phyloP scores from a whole-genome alignment of 2,113 vertebrate species.

The Nothocercus julius region DNA sequence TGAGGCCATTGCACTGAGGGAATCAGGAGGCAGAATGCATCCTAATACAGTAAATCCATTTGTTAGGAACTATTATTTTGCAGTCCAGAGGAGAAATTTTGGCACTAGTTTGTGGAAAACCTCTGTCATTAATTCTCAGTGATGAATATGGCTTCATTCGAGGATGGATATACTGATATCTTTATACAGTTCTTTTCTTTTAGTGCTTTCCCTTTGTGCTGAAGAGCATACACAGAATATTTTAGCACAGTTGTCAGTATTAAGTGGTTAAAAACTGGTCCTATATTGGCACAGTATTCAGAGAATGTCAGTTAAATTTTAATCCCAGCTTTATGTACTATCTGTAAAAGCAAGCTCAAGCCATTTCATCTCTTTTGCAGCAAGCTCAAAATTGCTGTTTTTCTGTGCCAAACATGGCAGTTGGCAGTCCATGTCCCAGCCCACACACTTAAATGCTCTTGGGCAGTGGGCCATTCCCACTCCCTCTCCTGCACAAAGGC shows the following conservation, averaged over 20 bases:
- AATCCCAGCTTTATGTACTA: neutral
- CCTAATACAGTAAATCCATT: neutral
- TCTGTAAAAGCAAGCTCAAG: neutral
- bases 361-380: neutral
- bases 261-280: neutral
- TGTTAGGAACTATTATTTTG: neutral
- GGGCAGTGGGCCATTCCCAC: neutral
- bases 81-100: neutral
- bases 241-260: neutral
- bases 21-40: accelerated
- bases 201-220: neutral
- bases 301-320: neutral
- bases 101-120: neutral
- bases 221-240: neutral
- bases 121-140: neutral
- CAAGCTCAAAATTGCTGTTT: conserved; percentile 8
- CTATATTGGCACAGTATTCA: neutral
- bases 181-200: neutral
- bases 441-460: neutral
- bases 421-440: neutral
- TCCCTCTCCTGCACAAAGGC: neutral
- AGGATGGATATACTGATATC: neutral
- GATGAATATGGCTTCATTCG: neutral
- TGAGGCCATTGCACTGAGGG: neutral
- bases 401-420: neutral